A percentile compares a stretch with the other conserved stretches of the same genome.
phyloP scores from a whole-genome alignment of 92 coral and sea anemone species.

The Phenganax marumi region DNA sequence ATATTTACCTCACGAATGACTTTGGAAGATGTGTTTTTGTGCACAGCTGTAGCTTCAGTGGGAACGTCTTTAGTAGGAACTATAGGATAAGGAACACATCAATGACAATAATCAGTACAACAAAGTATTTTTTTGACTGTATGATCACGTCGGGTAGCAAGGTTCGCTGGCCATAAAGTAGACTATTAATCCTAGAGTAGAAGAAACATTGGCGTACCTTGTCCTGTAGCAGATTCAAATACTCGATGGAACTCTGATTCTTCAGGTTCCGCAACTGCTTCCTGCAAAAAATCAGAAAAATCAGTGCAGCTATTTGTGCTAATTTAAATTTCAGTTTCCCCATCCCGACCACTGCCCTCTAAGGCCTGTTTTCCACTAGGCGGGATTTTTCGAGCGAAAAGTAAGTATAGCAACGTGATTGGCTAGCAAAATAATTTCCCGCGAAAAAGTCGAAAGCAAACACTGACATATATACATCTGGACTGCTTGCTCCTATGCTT shows the following conservation, averaged over 20 bases:
- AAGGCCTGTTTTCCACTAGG: too few relatives aligned
- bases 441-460: too few relatives aligned
- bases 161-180: too few relatives aligned
- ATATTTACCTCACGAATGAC: slow-evolving; percentile 34
- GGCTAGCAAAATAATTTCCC: too few relatives aligned
- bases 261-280: slow-evolving; percentile 16
- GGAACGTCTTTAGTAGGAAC: neutral
- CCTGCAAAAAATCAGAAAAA: neutral
- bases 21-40: slow-evolving; percentile 8
- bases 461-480: too few relatives aligned
- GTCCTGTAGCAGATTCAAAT: neutral
- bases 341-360: too few relatives aligned
- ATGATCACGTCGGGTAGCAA: too few relatives aligned
- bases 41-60: neutral
- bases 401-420: too few relatives aligned
- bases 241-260: slow-evolving; percentile 45
- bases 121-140: neutral
- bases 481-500: too few relatives aligned
- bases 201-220: neutral
- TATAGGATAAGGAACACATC: neutral
- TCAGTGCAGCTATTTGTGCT: too few relatives aligned
- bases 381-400: too few relatives aligned
- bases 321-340: too few relatives aligned
- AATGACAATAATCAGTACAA: neutral
- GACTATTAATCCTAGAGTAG: neutral